These are phyloP conservation scores for Laterallus jamaicensis DNA, from an alignment of 2,113 vertebrate species.

Conservation along the genomic window DNA sequence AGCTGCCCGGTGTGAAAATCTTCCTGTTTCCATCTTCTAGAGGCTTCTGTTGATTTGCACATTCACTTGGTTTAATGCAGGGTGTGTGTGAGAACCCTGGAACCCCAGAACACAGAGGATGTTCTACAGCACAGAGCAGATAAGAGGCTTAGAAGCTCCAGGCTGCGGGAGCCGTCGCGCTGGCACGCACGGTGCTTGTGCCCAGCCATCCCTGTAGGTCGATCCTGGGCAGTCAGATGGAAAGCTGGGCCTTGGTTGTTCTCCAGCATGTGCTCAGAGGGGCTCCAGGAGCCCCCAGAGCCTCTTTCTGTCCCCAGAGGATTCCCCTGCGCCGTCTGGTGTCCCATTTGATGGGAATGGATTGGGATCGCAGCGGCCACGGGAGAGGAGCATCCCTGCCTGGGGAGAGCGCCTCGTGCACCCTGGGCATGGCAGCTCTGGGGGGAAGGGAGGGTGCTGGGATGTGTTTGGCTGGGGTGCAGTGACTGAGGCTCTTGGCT, in stretches of 20 bases:
- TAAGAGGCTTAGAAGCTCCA: too few species aligned
- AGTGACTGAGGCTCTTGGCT: too few species aligned
- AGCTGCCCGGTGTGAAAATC: neutral
- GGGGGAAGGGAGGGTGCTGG: neutral
- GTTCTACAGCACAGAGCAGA: too few species aligned
- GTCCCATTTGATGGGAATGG: neutral
- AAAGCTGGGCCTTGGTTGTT: neutral
- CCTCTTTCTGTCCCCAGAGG: accelerated
- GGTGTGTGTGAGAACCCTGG: accelerated
- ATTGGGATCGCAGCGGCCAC: neutral
- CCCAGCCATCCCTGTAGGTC: accelerated
- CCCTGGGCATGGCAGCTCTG: neutral
- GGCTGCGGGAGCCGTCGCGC: accelerated
- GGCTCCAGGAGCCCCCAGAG: neutral
- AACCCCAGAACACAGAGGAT: too few species aligned
- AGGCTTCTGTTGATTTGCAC: neutral
- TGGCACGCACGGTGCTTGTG: accelerated
- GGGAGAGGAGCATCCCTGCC: neutral
- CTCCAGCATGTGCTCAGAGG: neutral
- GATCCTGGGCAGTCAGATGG: accelerated
- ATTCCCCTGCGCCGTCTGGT: neutral
- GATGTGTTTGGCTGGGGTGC: accelerated
- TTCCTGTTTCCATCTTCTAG: neutral
- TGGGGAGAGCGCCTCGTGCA: accelerated
- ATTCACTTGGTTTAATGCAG: accelerated